These are phyloP conservation scores for Chrysaora quinquecirrha DNA, from an alignment of 30 jellyfish, hydroid and myxozoan genomes.

Conservation along the genomic window DNA sequence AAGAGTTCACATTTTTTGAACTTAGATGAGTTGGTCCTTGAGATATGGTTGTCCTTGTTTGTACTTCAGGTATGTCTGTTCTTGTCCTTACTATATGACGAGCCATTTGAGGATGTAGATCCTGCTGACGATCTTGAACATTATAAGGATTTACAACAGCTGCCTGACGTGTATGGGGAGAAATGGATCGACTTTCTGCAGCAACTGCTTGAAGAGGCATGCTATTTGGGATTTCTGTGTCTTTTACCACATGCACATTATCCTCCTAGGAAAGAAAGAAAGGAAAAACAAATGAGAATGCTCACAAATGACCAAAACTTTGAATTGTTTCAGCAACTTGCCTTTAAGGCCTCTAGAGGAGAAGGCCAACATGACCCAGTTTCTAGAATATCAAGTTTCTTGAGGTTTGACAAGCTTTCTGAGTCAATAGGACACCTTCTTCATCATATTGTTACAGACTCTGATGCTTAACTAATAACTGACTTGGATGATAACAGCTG, in stretches of 20 bases:
- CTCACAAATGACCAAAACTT: too few relatives aligned
- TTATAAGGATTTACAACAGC: constrained; percentile 71
- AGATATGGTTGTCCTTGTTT: background rate
- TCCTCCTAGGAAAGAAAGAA: constrained; percentile 38
- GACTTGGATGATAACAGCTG: too few relatives aligned
- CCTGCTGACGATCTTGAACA: constrained; percentile 31
- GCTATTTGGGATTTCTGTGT: constrained; percentile 21
- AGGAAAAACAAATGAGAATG: too few relatives aligned
- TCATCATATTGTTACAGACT: too few relatives aligned
- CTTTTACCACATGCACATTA: background rate
- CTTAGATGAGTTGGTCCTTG: background rate
- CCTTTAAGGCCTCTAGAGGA: too few relatives aligned
- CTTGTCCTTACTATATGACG: constrained; percentile 28
- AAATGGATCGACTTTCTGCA: constrained; percentile 19
- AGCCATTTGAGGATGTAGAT: background rate
- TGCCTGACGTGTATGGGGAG: constrained; percentile 60
- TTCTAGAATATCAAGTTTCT: too few relatives aligned
- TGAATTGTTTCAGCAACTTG: too few relatives aligned
- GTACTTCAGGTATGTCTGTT: constrained; percentile 19
- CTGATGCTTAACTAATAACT: too few relatives aligned
- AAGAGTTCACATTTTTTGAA: background rate
- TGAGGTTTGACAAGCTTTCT: too few relatives aligned
- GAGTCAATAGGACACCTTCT: too few relatives aligned
- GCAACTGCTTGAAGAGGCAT: constrained; percentile 9
- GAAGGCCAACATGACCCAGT: too few relatives aligned